Evolutionary conservation across 2,797 vertebrate species (phyloP).

Genomic region (Pitangus sulphuratus): DNA sequence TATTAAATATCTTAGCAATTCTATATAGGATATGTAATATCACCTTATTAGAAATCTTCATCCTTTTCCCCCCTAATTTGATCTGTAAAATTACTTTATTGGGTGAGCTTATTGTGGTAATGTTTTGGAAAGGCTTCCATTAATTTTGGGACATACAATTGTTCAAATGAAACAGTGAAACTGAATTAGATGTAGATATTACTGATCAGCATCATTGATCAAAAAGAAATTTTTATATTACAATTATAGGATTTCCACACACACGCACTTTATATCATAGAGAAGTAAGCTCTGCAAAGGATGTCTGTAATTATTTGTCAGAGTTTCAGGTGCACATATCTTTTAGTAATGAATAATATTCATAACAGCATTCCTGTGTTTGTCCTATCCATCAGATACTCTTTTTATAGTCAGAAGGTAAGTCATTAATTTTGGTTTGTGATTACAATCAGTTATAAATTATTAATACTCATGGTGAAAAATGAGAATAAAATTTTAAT

Average conservation of each 20-base stretch:
- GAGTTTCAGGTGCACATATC: background rate
- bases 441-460: background rate
- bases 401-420: background rate
- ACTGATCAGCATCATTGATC: background rate
- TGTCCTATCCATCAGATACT: background rate
- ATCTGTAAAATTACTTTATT: background rate
- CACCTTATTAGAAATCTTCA: background rate
- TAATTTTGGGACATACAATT: background rate
- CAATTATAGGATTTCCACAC: background rate
- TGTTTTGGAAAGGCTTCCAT: background rate
- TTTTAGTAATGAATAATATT: background rate
- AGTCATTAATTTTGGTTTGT: background rate
- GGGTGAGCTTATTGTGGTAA: background rate
- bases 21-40: background rate
- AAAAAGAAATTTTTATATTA: background rate
- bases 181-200: background rate
- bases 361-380: background rate
- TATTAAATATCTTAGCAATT: background rate
- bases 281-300: background rate
- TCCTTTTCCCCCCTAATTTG: background rate
- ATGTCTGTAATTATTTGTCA: background rate
- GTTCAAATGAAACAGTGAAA: background rate
- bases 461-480: background rate
- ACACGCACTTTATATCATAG: background rate
- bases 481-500: background rate